Percentiles rank a stretch among this genome's conserved stretches.
Evolutionary conservation across 2,888 invertebrate genomes (phyloP).

Genomic region (Prenolepis imparis): DNA sequence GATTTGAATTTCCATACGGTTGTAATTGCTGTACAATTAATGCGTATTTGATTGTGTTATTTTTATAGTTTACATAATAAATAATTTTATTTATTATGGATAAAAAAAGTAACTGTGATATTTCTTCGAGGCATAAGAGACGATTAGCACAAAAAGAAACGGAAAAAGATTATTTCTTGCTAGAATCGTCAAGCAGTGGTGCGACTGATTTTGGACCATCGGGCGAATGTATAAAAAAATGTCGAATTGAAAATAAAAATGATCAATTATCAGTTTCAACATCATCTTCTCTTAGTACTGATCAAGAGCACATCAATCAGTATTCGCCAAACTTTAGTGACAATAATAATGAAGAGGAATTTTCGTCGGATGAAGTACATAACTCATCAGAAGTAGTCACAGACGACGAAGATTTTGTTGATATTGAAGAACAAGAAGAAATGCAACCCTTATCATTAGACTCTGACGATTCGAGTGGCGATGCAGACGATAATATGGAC

Average conservation of each 20-base stretch:
- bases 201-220: neutral
- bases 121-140: neutral
- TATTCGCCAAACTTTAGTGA: neutral
- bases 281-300: neutral
- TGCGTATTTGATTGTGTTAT: neutral
- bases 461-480: constrained; percentile 7
- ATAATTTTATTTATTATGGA: neutral
- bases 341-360: constrained; percentile 4
- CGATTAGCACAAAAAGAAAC: constrained; percentile 1
- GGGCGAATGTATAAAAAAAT: too few species aligned
- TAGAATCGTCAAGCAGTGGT: neutral
- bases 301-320: constrained; percentile 18
- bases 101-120: neutral
- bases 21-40: constrained; percentile 12
- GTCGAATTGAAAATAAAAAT: constrained; percentile 20
- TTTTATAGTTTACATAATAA: constrained; percentile 7
- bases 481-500: neutral
- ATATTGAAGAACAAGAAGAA: constrained; percentile 15
- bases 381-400: constrained; percentile 4
- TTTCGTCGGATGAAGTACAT: neutral
- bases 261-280: neutral
- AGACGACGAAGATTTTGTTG: constrained; percentile 3
- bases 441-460: constrained; percentile 22
- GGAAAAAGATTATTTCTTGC: neutral
- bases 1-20: constrained; percentile 3